These are phyloP conservation scores for Channa striata DNA, from an alignment of 2,797 vertebrate species.

Conservation along the genomic window DNA sequence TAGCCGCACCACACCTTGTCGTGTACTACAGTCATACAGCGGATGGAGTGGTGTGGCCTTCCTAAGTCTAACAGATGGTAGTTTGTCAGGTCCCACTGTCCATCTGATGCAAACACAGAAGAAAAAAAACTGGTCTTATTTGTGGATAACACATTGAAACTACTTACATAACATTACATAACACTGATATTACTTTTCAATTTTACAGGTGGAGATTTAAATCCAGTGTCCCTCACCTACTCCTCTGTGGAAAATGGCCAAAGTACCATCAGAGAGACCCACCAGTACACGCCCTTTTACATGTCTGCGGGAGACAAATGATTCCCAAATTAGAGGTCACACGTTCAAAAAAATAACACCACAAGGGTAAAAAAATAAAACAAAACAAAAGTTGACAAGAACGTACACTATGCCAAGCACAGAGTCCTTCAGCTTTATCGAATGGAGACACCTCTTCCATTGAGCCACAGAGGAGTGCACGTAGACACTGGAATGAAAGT, in stretches of 20 bases:
- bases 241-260: conserved; percentile 97
- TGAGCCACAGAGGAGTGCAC: conserved; percentile 98
- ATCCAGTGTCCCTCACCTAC: conserved; percentile 84
- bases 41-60: conserved; percentile 93
- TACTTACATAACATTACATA: too few relatives aligned
- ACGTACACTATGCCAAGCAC: conserved; percentile 98
- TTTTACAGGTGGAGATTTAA: neutral
- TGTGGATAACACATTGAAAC: neutral
- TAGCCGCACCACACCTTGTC: conserved; percentile 99
- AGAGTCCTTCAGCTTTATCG: conserved; percentile 97
- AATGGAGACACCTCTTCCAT: conserved; percentile 97
- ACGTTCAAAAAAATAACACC: neutral
- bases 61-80: conserved; percentile 96
- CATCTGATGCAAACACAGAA: conserved; percentile 84
- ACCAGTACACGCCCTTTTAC: conserved; percentile 98
- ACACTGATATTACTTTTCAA: neutral
- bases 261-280: conserved; percentile 93
- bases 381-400: neutral
- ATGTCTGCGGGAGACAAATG: conserved; percentile 84
- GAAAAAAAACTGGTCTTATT: neutral
- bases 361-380: accelerated
- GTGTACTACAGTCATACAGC: conserved; percentile 97
- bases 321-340: neutral
- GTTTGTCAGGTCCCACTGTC: conserved; percentile 98
- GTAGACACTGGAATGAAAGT: conserved; percentile 89